A percentile compares a stretch with the other conserved stretches of the same genome.
Conservation (phyloP, 2,888 invertebrate species). For the Dynastes tityus region DNA sequence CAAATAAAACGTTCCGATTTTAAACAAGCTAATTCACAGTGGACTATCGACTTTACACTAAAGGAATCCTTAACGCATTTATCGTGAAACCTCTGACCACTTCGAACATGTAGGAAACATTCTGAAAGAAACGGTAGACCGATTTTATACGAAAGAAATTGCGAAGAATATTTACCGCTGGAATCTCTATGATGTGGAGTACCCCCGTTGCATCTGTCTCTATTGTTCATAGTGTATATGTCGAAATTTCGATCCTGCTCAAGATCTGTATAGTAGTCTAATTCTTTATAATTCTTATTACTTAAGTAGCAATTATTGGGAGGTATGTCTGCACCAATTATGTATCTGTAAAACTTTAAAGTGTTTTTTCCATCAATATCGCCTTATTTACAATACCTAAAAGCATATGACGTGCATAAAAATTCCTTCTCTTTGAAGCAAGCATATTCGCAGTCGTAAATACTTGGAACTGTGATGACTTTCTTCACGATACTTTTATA, state of each 20-base stretch:
- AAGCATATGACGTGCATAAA: conserved; percentile 84
- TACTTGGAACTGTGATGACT: conserved; percentile 77
- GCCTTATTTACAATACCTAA: conserved; percentile 71
- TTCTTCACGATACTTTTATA: conserved; percentile 79
- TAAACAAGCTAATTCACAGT: conserved; percentile 87
- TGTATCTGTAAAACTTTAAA: conserved; percentile 66
- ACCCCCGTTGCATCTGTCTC: conserved; percentile 70
- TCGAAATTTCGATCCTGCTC: conserved; percentile 84
- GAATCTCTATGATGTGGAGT: conserved; percentile 69
- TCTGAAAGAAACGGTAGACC: conserved; percentile 71
- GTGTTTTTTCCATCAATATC: too few species aligned
- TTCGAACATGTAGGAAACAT: conserved; percentile 88
- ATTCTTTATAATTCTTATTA: conserved; percentile 78
- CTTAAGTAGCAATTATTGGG: conserved; percentile 86
- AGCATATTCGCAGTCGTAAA: conserved; percentile 84
- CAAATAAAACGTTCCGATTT: conserved; percentile 83
- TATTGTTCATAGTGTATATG: conserved; percentile 82
- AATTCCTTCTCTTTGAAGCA: conserved; percentile 83
- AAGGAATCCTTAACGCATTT: conserved; percentile 78
- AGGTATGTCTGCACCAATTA: conserved; percentile 71
- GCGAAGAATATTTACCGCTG: conserved; percentile 65
- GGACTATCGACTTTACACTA: conserved; percentile 80
- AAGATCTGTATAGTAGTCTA: conserved; percentile 83
- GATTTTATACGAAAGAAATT: conserved; percentile 10
- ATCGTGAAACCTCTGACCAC: conserved; percentile 80